phyloP scores from a whole-genome alignment of 2,888 invertebrate genomes.

The Agrotis ipsilon region DNA sequence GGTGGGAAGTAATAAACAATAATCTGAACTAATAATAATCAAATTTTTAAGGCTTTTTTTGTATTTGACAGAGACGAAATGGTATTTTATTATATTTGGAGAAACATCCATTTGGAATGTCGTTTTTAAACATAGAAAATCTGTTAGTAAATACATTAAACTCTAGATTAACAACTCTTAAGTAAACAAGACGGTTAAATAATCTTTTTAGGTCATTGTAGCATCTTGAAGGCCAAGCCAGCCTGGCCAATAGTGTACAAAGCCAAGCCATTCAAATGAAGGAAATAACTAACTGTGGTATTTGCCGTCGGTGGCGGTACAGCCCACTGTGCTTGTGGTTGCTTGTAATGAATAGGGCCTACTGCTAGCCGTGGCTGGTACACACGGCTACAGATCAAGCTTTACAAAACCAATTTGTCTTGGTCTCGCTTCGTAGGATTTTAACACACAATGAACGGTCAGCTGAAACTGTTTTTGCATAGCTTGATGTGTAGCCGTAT shows the following conservation, averaged over 20 bases:
- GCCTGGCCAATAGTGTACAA: slow-evolving; percentile 29
- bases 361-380: slow-evolving; percentile 16
- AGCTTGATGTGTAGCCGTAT: too few species aligned
- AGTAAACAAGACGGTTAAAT: slow-evolving; percentile 8
- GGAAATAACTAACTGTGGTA: slow-evolving; percentile 59
- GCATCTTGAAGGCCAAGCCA: slow-evolving; percentile 1
- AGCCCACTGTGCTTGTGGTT: slow-evolving; percentile 44
- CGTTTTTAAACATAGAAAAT: background rate
- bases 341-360: slow-evolving; percentile 44
- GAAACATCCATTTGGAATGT: background rate
- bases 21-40: background rate
- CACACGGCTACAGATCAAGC: too few species aligned
- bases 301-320: slow-evolving; percentile 37
- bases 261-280: slow-evolving; percentile 35
- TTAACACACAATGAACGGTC: too few species aligned
- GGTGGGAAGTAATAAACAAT: too few species aligned
- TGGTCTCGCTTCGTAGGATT: too few species aligned
- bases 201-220: background rate
- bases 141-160: background rate
- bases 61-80: background rate
- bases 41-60: background rate
- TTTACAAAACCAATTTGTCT: too few species aligned
- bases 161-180: background rate
- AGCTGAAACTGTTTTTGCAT: too few species aligned
- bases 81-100: background rate